Conservation (phyloP, 2,888 invertebrate species). For the Mythimna loreyi region DNA sequence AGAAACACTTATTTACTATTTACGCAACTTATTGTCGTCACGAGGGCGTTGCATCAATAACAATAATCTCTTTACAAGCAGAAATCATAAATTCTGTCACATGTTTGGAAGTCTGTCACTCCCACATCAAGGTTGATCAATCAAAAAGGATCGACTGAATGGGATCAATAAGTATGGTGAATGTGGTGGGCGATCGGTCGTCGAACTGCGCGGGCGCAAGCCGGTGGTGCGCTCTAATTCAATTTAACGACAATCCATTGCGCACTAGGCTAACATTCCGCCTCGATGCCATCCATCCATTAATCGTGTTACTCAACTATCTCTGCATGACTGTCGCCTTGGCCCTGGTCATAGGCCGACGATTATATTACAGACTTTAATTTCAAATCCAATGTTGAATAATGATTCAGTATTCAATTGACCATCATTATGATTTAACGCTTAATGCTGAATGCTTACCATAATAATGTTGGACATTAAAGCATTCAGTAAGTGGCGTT, state of each 20-base stretch:
- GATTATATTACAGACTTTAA: slow-evolving; percentile 71
- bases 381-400: slow-evolving; percentile 71
- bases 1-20: slow-evolving; percentile 58
- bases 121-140: slow-evolving; percentile 85
- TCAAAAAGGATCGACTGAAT: slow-evolving; percentile 88
- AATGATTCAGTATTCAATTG: slow-evolving; percentile 68
- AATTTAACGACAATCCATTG: slow-evolving; percentile 87
- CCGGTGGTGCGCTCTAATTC: slow-evolving; percentile 87
- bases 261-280: slow-evolving; percentile 77
- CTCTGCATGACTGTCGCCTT: slow-evolving; percentile 72
- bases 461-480: slow-evolving; percentile 64
- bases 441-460: slow-evolving; percentile 66
- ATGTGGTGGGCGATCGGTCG: slow-evolving; percentile 89
- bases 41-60: slow-evolving; percentile 64
- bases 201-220: slow-evolving; percentile 90
- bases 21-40: slow-evolving; percentile 56
- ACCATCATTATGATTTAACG: slow-evolving; percentile 73
- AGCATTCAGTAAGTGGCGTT: slow-evolving; percentile 67
- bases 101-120: slow-evolving; percentile 77
- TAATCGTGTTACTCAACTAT: slow-evolving; percentile 74
- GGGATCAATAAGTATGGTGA: slow-evolving; percentile 86
- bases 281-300: slow-evolving; percentile 73
- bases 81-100: slow-evolving; percentile 64
- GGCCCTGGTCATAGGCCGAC: slow-evolving; percentile 58
- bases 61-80: slow-evolving; percentile 62